phyloP scores from a whole-genome alignment of 2,113 vertebrate species.

The Menura novaehollandiae region DNA sequence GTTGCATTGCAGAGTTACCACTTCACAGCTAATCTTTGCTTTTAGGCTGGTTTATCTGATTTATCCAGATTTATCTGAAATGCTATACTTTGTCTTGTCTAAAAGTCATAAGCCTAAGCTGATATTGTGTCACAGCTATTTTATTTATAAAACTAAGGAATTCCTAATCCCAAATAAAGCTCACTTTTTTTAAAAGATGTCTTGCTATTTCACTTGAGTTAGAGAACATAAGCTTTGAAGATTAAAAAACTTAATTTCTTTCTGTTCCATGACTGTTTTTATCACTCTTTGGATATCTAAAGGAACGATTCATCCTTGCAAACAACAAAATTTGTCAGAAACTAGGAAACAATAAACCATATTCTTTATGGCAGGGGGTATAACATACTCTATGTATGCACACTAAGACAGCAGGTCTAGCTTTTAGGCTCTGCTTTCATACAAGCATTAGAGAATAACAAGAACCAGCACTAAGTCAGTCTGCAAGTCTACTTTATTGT shows the following conservation, averaged over 20 bases:
- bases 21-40: background rate
- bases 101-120: background rate
- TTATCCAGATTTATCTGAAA: background rate
- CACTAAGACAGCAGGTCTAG: background rate
- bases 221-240: slow-evolving; percentile 40
- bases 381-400: background rate
- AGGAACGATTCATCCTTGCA: slow-evolving; percentile 44
- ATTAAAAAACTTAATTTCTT: slow-evolving; percentile 23
- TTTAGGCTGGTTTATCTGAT: background rate
- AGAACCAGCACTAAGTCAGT: background rate
- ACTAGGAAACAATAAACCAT: background rate
- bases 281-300: slow-evolving; percentile 43
- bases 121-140: background rate
- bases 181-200: background rate
- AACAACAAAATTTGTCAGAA: background rate
- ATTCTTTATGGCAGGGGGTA: background rate
- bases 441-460: background rate
- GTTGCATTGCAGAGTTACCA: background rate
- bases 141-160: background rate
- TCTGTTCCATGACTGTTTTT: slow-evolving; percentile 40
- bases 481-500: background rate
- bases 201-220: slow-evolving; percentile 41
- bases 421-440: background rate
- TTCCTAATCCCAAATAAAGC: slow-evolving; percentile 13
- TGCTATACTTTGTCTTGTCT: background rate